A percentile compares a stretch with the other conserved stretches of the same genome.
These are phyloP conservation scores for Melipona bicolor DNA, from an alignment of 2,888 invertebrate genomes.

Conservation along the genomic window DNA sequence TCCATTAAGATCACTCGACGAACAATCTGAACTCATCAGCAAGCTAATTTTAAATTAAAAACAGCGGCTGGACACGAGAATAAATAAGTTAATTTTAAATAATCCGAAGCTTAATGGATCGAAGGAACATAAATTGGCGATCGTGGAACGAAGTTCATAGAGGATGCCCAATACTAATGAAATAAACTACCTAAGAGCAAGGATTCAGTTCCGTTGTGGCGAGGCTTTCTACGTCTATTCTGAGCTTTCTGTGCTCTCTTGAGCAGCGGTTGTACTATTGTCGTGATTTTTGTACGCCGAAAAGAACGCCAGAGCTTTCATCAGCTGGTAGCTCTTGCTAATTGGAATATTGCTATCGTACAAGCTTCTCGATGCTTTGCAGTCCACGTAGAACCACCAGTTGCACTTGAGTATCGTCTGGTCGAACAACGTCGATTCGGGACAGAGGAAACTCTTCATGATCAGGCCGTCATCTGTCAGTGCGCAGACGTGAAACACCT, in stretches of 20 bases:
- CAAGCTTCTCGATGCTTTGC: slow-evolving; percentile 91
- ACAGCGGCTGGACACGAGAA: not conserved
- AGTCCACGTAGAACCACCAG: slow-evolving; percentile 98
- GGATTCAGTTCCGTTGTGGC: not conserved
- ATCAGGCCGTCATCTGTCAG: slow-evolving; percentile 94
- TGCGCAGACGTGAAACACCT: slow-evolving; percentile 97
- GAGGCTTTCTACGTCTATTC: slow-evolving; percentile 26
- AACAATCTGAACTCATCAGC: not conserved
- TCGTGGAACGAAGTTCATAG: slow-evolving; percentile 41
- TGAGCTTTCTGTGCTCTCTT: slow-evolving; percentile 53
- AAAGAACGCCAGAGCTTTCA: slow-evolving; percentile 95
- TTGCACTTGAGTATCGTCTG: slow-evolving; percentile 96
- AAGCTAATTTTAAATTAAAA: not conserved
- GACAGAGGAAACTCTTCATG: slow-evolving; percentile 96
- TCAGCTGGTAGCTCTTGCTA: slow-evolving; percentile 95
- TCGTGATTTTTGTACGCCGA: slow-evolving; percentile 91
- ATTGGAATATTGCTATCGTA: slow-evolving; percentile 96
- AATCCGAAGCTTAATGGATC: slow-evolving; percentile 48
- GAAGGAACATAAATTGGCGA: slow-evolving; percentile 45
- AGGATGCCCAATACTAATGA: not conserved
- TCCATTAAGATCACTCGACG: slow-evolving; percentile 23
- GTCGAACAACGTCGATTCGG: slow-evolving; percentile 95
- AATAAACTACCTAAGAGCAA: not conserved
- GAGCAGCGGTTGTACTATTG: slow-evolving; percentile 71
- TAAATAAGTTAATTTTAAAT: slow-evolving; percentile 1